These are phyloP conservation scores for Psittacula cyanocephala DNA, from an alignment of 2,113 vertebrate genomes.

Conservation along the genomic window DNA sequence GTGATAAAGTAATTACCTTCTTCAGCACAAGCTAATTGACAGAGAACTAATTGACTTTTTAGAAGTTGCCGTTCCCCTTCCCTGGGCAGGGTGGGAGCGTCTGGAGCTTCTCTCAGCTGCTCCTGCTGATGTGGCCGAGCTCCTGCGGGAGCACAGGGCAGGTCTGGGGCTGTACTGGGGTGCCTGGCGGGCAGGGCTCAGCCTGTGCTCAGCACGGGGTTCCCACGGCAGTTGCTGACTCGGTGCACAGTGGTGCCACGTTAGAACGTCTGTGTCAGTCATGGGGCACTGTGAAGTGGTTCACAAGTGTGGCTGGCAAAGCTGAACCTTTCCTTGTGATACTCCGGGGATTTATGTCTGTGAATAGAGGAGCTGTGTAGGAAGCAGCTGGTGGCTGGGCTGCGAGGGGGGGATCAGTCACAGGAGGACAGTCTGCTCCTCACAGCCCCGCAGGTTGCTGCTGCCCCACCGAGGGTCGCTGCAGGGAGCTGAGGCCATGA, in stretches of 20 bases:
- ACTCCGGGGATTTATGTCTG: background rate
- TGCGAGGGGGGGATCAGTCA: background rate
- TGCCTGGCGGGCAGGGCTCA: background rate
- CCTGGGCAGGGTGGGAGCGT: background rate
- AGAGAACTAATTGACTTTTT: background rate
- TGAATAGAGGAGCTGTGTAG: background rate
- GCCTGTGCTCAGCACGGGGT: background rate
- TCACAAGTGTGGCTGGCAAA: background rate
- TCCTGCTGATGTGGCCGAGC: fast-evolving
- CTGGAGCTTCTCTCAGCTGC: background rate
- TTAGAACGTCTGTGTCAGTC: background rate
- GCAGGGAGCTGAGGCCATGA: fast-evolving
- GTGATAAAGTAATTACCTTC: background rate
- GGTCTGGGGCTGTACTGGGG: background rate
- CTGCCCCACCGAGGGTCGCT: background rate
- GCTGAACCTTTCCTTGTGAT: background rate
- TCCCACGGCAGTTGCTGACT: background rate
- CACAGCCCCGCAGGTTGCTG: fast-evolving
- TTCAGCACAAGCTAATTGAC: background rate
- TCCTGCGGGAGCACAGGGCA: background rate
- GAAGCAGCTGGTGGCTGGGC: background rate
- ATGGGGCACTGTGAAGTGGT: background rate
- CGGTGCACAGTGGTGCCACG: background rate
- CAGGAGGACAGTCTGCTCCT: background rate
- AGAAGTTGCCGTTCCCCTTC: background rate